phyloP scores from a whole-genome alignment of 2,797 vertebrate genomes.

The Hozukius guyotensis region DNA sequence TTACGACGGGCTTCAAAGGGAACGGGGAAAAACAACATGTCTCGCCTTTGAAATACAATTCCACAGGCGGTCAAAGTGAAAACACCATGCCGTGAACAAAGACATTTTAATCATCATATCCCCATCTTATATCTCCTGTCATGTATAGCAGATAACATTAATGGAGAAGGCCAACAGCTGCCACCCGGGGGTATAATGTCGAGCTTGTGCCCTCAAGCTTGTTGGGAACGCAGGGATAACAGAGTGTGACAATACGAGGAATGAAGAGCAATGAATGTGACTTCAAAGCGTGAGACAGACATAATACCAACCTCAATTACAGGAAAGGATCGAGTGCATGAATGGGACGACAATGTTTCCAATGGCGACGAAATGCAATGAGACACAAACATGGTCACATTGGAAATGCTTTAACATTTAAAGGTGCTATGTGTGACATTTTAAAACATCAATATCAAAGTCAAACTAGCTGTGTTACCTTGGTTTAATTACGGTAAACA shows the following conservation, averaged over 20 bases:
- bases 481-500: neutral
- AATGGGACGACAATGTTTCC: neutral
- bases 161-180: slow-evolving; percentile 46
- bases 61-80: slow-evolving; percentile 42
- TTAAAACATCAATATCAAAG: neutral
- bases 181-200: slow-evolving; percentile 22
- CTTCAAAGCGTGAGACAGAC: slow-evolving; percentile 30
- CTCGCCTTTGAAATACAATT: slow-evolving; percentile 58
- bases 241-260: slow-evolving; percentile 32
- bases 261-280: slow-evolving; percentile 37
- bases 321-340: neutral
- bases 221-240: slow-evolving; percentile 23
- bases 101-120: slow-evolving; percentile 52
- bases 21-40: slow-evolving; percentile 38
- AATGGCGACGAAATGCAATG: neutral
- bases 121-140: slow-evolving; percentile 41
- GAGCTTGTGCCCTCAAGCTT: slow-evolving; percentile 24
- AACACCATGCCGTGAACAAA: slow-evolving; percentile 30
- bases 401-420: neutral
- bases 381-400: neutral
- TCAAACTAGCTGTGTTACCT: too few relatives aligned
- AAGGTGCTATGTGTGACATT: neutral
- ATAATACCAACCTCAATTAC: slow-evolving; percentile 1
- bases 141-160: slow-evolving; percentile 50
- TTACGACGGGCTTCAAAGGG: slow-evolving; percentile 57